phyloP scores from a whole-genome alignment of 2,888 invertebrate species.

The Blastobasis lacticolella region DNA sequence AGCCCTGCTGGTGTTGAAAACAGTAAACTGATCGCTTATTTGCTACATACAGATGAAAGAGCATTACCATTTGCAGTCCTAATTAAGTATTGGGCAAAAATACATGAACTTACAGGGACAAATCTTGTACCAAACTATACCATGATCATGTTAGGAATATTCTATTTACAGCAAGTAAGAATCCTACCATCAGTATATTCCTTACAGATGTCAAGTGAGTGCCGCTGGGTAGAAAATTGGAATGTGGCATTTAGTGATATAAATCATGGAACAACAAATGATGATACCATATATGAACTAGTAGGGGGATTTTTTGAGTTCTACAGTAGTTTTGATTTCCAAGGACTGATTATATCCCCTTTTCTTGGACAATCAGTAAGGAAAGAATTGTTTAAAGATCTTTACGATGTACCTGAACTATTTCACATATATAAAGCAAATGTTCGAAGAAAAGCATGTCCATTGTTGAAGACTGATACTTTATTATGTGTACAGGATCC shows the following conservation, averaged over 20 bases:
- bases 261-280: slow-evolving; percentile 3
- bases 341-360: slow-evolving; percentile 19
- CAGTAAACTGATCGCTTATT: slow-evolving; percentile 74
- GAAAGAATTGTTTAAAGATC: slow-evolving; percentile 13
- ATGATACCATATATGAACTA: slow-evolving; percentile 22
- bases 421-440: slow-evolving; percentile 20
- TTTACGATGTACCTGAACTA: slow-evolving; percentile 14
- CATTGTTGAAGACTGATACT: slow-evolving; percentile 14
- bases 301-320: slow-evolving; percentile 32
- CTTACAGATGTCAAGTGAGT: slow-evolving; percentile 40
- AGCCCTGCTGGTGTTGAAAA: slow-evolving; percentile 80
- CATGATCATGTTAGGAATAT: slow-evolving; percentile 76
- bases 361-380: slow-evolving; percentile 19
- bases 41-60: slow-evolving; percentile 67
- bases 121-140: slow-evolving; percentile 75
- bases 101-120: slow-evolving; percentile 64
- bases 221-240: slow-evolving; percentile 59
- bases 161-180: slow-evolving; percentile 76
- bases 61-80: slow-evolving; percentile 73
- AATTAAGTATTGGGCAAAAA: slow-evolving; percentile 80
- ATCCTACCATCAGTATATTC: slow-evolving; percentile 65
- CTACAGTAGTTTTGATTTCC: slow-evolving; percentile 26
- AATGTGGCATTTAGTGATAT: slow-evolving; percentile 61
- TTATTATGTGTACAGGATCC: slow-evolving; percentile 27
- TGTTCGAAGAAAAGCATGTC: slow-evolving; percentile 6